These are phyloP conservation scores for Leptosomus discolor DNA, from an alignment of 2,113 vertebrate genomes.

Conservation along the genomic window DNA sequence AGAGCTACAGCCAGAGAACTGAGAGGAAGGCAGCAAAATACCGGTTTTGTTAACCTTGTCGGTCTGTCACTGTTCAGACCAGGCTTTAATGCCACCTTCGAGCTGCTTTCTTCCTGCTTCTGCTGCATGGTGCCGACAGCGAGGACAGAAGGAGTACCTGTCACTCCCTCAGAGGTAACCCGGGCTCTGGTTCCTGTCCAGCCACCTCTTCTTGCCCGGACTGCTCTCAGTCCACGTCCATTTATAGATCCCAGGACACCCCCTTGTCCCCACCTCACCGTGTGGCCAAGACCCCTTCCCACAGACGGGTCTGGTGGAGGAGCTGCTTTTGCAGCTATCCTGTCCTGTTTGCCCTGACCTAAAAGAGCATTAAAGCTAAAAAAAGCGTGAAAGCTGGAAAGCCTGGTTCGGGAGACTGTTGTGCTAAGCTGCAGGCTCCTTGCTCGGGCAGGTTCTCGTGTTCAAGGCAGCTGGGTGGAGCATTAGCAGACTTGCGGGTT, in stretches of 20 bases:
- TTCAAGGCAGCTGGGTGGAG: conserved; percentile 13
- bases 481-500: not conserved
- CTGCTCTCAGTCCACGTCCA: not conserved
- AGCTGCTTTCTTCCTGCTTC: not conserved
- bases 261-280: not conserved
- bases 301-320: not conserved
- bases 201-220: not conserved
- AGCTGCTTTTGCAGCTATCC: not conserved
- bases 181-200: not conserved
- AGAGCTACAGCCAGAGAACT: not conserved
- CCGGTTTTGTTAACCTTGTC: not conserved
- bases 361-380: not conserved
- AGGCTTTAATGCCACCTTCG: not conserved
- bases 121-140: not conserved
- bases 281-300: not conserved
- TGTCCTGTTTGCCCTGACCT: not conserved
- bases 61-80: not conserved
- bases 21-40: not conserved
- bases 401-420: not conserved
- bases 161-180: not conserved
- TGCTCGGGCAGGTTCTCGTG: not conserved
- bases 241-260: not conserved
- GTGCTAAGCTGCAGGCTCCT: not conserved
- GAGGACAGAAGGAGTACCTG: not conserved
- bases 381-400: not conserved